Evolutionary conservation across 2,888 invertebrate species (phyloP), one percentile per base, ranked within the genome.

Genomic region (Harpagoxenus sublaevis): DNA sequence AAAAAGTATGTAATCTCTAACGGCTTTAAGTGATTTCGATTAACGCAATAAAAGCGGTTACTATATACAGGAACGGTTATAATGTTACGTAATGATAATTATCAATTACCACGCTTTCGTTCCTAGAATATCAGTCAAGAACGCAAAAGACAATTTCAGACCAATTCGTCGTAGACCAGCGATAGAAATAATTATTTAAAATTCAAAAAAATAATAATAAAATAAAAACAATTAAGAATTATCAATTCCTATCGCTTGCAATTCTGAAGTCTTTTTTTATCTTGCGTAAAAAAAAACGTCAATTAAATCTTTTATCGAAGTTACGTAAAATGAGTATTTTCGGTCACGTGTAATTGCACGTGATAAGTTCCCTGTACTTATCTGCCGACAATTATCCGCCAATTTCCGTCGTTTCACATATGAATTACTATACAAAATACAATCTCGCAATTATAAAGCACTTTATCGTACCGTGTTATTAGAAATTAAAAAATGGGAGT

Each of bases 61-160:
- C 35, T 73, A 31, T 73, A 31, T 23, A 23, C 39, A 55, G 57
- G 5, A 57, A 39, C 39, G 10, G 53, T 55, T 23, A 39, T 23
- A 57, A 71, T n/a, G 35, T 73, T 73, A 55, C 9, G 23, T 73
- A 73, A 73, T 23, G 35, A n/a, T 5, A 39, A 39, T 73, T 57
- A 39, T 71, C 23, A 28, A 39, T 15, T n/a, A 55, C 53, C 35
- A 68, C 4, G 10, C 35, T 23, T 51, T 71, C 39, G 15, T 71
- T 55, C 53, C 8, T 71, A 3, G 39, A 71, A 31, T 10, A 12
- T 18, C 18, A 70, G 5, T 55, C 23, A 23, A n/a, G 18, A 18
- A 18, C 51, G 48, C 1, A 28, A 0, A 10, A 66, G 35, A n/a
- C 12, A 2, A 31, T 48, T 66, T 66, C 15, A 35, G 0, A 70